phyloP scores from a whole-genome alignment of 2,888 invertebrate species.

The Synanthedon andrenaeformis region DNA sequence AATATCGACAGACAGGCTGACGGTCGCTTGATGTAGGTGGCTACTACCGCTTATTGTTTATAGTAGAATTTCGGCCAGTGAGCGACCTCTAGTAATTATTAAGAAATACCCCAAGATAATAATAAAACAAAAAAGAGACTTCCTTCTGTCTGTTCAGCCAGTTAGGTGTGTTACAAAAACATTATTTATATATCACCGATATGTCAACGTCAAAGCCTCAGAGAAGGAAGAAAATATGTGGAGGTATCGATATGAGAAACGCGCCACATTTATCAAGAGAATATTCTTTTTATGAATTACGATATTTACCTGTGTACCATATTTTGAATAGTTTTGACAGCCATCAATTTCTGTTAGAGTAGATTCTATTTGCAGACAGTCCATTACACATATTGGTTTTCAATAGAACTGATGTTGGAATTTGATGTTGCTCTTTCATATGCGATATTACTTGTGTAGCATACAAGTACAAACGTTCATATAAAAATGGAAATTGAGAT shows the following conservation, averaged over 20 bases:
- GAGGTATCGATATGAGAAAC: slow-evolving; percentile 37
- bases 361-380: not conserved
- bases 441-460: too few relatives aligned
- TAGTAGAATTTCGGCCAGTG: too few relatives aligned
- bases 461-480: too few relatives aligned
- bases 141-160: not conserved
- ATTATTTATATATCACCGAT: slow-evolving; percentile 21
- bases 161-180: not conserved
- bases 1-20: too few relatives aligned
- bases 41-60: too few relatives aligned
- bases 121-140: not conserved
- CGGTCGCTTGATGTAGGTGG: too few relatives aligned
- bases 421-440: too few relatives aligned
- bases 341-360: not conserved
- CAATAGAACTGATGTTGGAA: too few relatives aligned
- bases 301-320: not conserved
- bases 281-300: not conserved
- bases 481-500: too few relatives aligned
- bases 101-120: too few relatives aligned
- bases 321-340: not conserved
- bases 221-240: not conserved
- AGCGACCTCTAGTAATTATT: too few relatives aligned
- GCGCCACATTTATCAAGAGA: slow-evolving; percentile 26
- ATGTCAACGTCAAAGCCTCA: slow-evolving; percentile 32
- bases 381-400: not conserved